Conservation (phyloP, 2,113 vertebrate species). For the Tor tambroides region DNA sequence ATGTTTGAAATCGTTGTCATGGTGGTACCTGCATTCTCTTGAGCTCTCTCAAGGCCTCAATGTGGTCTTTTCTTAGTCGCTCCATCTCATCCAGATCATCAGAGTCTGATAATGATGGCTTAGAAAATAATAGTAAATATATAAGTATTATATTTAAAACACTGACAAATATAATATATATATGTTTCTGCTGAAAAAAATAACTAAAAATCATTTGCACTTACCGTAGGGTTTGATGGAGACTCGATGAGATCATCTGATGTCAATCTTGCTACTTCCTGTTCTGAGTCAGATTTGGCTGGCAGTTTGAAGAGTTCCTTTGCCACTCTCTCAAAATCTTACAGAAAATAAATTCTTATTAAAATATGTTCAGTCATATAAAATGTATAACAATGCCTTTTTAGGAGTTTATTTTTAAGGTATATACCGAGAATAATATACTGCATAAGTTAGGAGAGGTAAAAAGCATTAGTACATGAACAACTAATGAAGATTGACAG, state of each 20-base stretch:
- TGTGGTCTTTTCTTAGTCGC: conserved; percentile 81
- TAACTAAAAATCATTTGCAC: not conserved
- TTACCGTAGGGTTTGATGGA: conserved; percentile 67
- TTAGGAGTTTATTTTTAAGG: not conserved
- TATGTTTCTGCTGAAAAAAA: not conserved
- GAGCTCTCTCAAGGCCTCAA: conserved; percentile 83
- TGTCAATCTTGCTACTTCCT: conserved; percentile 55
- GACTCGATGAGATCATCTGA: conserved; percentile 73
- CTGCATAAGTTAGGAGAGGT: not conserved
- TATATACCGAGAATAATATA: not conserved
- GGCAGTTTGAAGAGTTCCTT: conserved; percentile 77
- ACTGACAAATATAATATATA: not conserved
- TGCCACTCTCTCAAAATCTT: conserved; percentile 83
- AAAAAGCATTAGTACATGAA: not conserved
- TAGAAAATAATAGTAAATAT: conserved; percentile 24
- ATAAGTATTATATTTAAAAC: not conserved
- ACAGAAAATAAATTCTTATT: not conserved
- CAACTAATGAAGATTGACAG: not conserved
- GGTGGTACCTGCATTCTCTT: conserved; percentile 82
- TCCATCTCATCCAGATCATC: conserved; percentile 81
- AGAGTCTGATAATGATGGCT: conserved; percentile 77
- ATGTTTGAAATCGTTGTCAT: conserved; percentile 6
- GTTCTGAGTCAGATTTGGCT: conserved; percentile 63
- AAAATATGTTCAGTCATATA: not conserved
- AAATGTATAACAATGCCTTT: not conserved